A percentile compares a stretch with the other conserved stretches of the same genome.
Conservation (phyloP, 1,140 invertebrate species). For the Tetramorium parvispinum region DNA sequence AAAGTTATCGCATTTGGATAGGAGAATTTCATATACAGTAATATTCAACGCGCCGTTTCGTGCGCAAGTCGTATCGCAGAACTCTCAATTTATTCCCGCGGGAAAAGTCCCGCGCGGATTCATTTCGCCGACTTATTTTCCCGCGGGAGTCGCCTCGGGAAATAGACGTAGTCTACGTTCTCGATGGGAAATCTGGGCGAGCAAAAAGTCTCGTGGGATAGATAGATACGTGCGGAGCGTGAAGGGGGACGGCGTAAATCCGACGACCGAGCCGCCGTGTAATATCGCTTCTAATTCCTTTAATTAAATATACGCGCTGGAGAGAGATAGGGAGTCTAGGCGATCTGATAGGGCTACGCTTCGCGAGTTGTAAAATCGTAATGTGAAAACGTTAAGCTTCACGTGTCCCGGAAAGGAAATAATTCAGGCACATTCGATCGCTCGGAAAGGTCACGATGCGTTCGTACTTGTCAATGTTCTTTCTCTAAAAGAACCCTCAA, state of each 20-base stretch:
- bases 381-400: conserved; percentile 39
- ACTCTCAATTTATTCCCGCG: conserved; percentile 69
- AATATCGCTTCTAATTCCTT: conserved; percentile 69
- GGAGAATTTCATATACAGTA: not conserved
- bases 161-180: conserved; percentile 30
- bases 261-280: conserved; percentile 48
- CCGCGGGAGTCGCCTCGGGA: conserved; percentile 25
- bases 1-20: not conserved
- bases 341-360: not conserved
- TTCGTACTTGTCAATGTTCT: conserved; percentile 1
- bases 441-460: not conserved
- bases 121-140: conserved; percentile 64
- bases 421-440: conserved; percentile 39
- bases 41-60: conserved; percentile 22
- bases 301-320: conserved; percentile 68
- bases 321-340: not conserved
- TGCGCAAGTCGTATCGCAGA: not conserved
- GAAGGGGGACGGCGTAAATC: conserved; percentile 51
- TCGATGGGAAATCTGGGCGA: conserved; percentile 67
- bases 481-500: not conserved
- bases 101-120: conserved; percentile 62
- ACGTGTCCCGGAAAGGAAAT: conserved; percentile 15
- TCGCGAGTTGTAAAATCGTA: conserved; percentile 25
- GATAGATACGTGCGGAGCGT: conserved; percentile 29
- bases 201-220: conserved; percentile 69